Percentiles rank a stretch among this genome's conserved stretches.
Evolutionary conservation across 2,888 invertebrate species (phyloP).

Genomic region (Sesia bembeciformis): DNA sequence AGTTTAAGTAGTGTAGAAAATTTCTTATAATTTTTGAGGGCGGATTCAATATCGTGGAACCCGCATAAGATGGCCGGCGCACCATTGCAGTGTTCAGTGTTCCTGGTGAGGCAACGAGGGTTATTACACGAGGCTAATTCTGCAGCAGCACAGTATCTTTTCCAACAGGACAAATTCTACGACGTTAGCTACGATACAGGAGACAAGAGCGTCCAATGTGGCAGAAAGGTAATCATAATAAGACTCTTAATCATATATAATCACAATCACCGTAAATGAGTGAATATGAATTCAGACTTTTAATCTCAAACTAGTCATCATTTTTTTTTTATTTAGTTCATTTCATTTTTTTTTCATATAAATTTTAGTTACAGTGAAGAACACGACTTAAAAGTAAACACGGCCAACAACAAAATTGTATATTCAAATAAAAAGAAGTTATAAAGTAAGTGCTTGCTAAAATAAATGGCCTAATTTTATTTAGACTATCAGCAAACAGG

Average conservation of each 20-base stretch:
- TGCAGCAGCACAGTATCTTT: conserved; percentile 83
- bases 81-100: conserved; percentile 84
- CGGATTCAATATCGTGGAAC: conserved; percentile 88
- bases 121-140: conserved; percentile 80
- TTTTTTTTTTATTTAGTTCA: not conserved
- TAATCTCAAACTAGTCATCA: too few relatives aligned
- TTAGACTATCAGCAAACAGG: too few relatives aligned
- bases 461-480: too few relatives aligned
- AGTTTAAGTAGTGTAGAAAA: too few relatives aligned
- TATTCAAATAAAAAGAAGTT: too few relatives aligned
- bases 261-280: too few relatives aligned
- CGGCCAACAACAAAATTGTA: too few relatives aligned
- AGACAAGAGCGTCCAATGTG: conserved; percentile 93
- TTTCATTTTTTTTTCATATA: too few relatives aligned
- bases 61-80: conserved; percentile 90
- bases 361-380: too few relatives aligned
- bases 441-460: too few relatives aligned
- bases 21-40: conserved; percentile 44
- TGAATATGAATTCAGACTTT: too few relatives aligned
- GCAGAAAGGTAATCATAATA: conserved; percentile 78
- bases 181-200: conserved; percentile 86
- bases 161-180: conserved; percentile 90
- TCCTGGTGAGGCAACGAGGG: conserved; percentile 76
- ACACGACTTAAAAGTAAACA: too few relatives aligned
- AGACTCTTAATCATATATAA: not conserved